Evolutionary conservation across 1,140 invertebrate species (phyloP), one percentile per base, ranked within the genome.

Genomic region (Drosophila setifemur): DNA sequence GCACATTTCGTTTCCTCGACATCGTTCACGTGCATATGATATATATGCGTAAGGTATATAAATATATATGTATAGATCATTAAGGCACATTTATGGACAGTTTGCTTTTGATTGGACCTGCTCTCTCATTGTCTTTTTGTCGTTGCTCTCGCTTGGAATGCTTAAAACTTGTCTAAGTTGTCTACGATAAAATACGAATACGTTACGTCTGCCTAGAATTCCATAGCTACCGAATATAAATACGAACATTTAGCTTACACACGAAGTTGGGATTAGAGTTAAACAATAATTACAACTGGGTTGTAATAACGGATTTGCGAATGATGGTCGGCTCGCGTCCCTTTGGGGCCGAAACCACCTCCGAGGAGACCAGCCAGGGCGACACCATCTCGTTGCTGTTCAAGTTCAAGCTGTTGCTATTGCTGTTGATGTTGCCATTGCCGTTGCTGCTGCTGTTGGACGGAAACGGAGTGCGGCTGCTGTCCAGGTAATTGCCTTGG

Each of bases 221-320:
- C n/a, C n/a, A n/a, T n/a, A n/a, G n/a, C n/a, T n/a, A n/a, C n/a
- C n/a, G 33, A 23, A 23, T 23, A 23, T 5, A 5, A 23, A 23
- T 23, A 82, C 61, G 72, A 82, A 83, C 68, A 73, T 83, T 63
- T 77, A 83, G 75, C 78, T 85, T 83, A 83, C 4, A 66, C 31
- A 40, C 61, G 43, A 61, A 74, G 69, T 64, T 54, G 48, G 39
- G 33, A 28, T 31, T 47, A 64, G 29, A 37, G 33, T 61, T 79
- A 79, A 81, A 87, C 78, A 87, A 86, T 77, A 88, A 79, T 92
- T 93, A 96, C 71, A 96, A 92, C 89, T 96, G 95, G 61, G 95
- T 96, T 61, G 95, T 96, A 66, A 96, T 96, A 73, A 96, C 95
- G 57, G 95, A 95, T 92, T 96, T 96, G 68, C 95, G 92, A 49